These are phyloP conservation scores for Nothoprocta perdicaria DNA, from an alignment of 2,113 vertebrate genomes.

Conservation along the genomic window DNA sequence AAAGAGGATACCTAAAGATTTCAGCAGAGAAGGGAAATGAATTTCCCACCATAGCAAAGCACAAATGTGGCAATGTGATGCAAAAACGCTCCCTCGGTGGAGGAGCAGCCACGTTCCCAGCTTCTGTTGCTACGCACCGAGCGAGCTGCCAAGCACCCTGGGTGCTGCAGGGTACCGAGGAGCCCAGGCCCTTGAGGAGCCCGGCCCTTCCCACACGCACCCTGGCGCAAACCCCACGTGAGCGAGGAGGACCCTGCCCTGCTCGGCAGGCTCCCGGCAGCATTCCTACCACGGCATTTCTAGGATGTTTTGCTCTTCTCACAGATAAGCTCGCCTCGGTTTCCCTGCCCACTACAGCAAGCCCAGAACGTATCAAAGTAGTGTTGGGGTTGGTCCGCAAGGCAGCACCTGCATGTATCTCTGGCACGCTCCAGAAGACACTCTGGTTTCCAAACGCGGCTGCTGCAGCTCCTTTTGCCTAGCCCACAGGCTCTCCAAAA, in stretches of 20 bases:
- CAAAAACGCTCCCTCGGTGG: neutral
- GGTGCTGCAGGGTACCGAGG: neutral
- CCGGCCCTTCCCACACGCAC: neutral
- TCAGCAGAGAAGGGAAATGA: fast-evolving
- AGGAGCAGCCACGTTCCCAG: fast-evolving
- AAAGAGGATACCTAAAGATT: neutral
- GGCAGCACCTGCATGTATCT: fast-evolving
- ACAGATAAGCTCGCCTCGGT: neutral
- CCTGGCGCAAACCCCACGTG: neutral
- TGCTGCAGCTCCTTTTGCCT: neutral
- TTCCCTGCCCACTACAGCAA: fast-evolving
- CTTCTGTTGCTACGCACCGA: neutral
- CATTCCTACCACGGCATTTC: neutral
- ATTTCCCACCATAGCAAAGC: neutral
- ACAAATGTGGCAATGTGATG: fast-evolving
- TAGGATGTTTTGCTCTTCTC: neutral
- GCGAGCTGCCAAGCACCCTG: neutral
- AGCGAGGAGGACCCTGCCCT: neutral
- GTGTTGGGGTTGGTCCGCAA: neutral
- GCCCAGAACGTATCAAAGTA: neutral
- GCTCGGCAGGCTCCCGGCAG: neutral
- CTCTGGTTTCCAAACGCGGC: neutral
- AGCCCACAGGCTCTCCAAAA: neutral
- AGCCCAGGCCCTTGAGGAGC: neutral
- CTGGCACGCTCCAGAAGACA: neutral